Evolutionary conservation across 2,888 invertebrate genomes (phyloP), one percentile per base, ranked within the genome.

Genomic region (Hirtodrosophila confusa): DNA sequence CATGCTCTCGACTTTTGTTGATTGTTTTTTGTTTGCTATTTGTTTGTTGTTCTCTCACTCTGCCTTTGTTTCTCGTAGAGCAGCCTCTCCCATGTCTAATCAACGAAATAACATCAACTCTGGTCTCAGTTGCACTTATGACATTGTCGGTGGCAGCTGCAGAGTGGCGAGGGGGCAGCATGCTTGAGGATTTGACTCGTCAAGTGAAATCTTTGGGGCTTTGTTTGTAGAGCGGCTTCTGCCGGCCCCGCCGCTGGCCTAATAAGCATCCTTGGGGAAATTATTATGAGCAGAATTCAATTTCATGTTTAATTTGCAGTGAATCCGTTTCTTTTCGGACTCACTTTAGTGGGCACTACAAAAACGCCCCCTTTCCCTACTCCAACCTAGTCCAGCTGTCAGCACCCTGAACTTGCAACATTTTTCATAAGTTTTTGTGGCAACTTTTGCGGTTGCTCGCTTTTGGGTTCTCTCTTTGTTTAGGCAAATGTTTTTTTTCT

Each of bases 241-340:
- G 33, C 40, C 11, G 49, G 33, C 35, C 44, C 37, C 33, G 27
- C 41, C 33, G 33, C 51, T 48, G 41, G 73, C 68, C 84, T 86
- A 86, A 86, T 83, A 86, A 73, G 75, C 70, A 78, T 86, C 88
- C 88, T 83, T 77, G 75, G 88, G 89, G 88, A 89, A 88, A 88
- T 88, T 88, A 89, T 80, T 84, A 86, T 82, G 82, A 79, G 75
- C 78, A 86, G 79, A 84, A 87, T 87, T 87, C 88, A 88, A 88
- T 87, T 88, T 86, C 73, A 67, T 86, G 80, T 84, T 82, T 88
- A 88, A 87, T 87, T 88, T 87, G 75, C 82, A 84, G 70, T 76
- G 78, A 82, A 79, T 77, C 73, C 78, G 78, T 73, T 78, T 57
- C 67, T 51, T 75, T 69, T 65, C 40, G 47, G 31, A 45, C 39